These are phyloP conservation scores for Falco cherrug DNA, from an alignment of 2,797 vertebrate genomes.

Conservation along the genomic window DNA sequence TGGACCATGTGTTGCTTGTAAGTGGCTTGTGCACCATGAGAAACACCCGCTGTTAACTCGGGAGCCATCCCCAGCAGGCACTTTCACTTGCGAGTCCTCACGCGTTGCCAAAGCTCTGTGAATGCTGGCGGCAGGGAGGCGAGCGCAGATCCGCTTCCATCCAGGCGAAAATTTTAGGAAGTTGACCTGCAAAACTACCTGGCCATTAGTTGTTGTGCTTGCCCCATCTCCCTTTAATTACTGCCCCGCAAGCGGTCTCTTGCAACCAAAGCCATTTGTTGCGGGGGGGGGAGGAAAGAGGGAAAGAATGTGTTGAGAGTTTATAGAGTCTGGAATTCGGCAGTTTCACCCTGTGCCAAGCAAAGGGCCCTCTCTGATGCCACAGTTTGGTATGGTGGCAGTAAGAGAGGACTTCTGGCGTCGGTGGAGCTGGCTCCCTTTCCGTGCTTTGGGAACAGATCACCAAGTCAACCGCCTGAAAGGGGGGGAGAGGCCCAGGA, in stretches of 20 bases:
- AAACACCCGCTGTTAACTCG: neutral
- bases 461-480: neutral
- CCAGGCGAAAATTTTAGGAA: neutral
- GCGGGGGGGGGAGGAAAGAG: neutral
- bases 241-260: neutral
- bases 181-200: neutral
- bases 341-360: neutral
- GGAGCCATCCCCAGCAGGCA: neutral
- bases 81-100: neutral
- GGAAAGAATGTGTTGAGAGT: neutral
- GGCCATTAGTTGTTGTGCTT: neutral
- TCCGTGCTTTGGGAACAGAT: neutral
- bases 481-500: neutral
- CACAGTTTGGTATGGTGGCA: neutral
- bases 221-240: neutral
- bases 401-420: neutral
- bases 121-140: neutral
- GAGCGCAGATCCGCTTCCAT: fast-evolving
- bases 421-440: neutral
- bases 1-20: neutral
- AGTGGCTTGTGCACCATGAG: neutral
- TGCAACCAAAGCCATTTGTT: neutral
- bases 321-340: neutral
- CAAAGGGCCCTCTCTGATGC: neutral
- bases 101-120: neutral